phyloP scores from a whole-genome alignment of 2,113 vertebrate species.

The Barnardius zonarius region DNA sequence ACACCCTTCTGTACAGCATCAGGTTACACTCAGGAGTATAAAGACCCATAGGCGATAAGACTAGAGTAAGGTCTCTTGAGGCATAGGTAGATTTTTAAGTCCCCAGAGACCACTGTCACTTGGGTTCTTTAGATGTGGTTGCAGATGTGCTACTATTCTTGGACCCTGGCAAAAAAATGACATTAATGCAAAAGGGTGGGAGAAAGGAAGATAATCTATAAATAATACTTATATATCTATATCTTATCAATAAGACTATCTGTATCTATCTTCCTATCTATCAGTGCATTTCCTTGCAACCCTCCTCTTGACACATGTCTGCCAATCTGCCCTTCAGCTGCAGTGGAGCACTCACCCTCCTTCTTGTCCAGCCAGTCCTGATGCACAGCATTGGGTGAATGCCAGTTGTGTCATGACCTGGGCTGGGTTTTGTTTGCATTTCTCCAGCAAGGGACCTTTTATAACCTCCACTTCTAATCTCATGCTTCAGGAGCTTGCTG shows the following conservation, averaged over 20 bases:
- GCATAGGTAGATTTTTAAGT: neutral
- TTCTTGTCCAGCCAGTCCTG: neutral
- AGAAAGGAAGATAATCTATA: neutral
- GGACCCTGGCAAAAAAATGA: rapidly evolving
- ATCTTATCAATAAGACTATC: neutral
- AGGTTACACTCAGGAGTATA: neutral
- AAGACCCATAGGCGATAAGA: neutral
- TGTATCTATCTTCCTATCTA: neutral
- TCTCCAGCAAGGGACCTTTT: neutral
- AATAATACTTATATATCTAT: neutral
- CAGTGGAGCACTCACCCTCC: neutral
- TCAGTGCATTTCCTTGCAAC: neutral
- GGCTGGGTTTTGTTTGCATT: neutral
- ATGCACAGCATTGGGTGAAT: neutral
- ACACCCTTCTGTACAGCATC: neutral
- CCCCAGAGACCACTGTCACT: neutral
- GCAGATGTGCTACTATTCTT: neutral
- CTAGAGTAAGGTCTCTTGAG: neutral
- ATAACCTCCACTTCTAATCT: neutral
- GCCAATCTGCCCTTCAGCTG: neutral
- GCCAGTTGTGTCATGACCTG: rapidly evolving
- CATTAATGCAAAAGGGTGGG: neutral
- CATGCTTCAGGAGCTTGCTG: neutral
- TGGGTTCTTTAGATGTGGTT: neutral
- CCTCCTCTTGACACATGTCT: neutral